Evolutionary conservation across 2,888 invertebrate species (phyloP).

Genomic region (Rosalia funebris): DNA sequence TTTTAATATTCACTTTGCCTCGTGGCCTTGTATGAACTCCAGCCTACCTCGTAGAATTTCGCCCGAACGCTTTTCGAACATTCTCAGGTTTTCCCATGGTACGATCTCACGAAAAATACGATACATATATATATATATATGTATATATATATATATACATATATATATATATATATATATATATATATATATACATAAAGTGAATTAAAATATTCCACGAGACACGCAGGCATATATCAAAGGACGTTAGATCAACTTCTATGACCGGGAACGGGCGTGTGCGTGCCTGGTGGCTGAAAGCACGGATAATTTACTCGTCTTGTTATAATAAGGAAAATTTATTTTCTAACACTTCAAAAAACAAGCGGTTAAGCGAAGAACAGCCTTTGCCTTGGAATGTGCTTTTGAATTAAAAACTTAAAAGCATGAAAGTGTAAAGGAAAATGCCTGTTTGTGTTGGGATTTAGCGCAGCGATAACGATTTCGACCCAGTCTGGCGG

Average conservation of each 20-base stretch:
- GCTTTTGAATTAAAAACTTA: background rate
- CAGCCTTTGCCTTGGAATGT: background rate
- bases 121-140: too few species aligned
- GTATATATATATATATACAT: too few species aligned
- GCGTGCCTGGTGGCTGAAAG: background rate
- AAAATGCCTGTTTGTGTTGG: background rate
- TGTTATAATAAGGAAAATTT: background rate
- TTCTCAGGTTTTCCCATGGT: too few species aligned
- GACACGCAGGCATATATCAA: constrained; percentile 15
- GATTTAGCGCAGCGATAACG: background rate
- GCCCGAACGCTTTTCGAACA: too few species aligned
- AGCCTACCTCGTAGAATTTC: too few species aligned
- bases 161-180: too few species aligned
- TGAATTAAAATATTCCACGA: constrained; percentile 4
- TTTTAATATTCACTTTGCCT: too few species aligned
- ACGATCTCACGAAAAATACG: too few species aligned
- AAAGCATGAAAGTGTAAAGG: background rate
- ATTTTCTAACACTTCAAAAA: constrained; percentile 3
- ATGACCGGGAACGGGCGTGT: background rate
- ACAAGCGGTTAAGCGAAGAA: background rate
- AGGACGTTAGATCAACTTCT: constrained; percentile 12
- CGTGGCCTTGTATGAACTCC: too few species aligned
- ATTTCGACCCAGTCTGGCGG: background rate
- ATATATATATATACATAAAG: background rate
- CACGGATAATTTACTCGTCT: constrained; percentile 2